A percentile compares a stretch with the other conserved stretches of the same genome.
These are phyloP conservation scores for Tenualosa ilisha DNA, from an alignment of 2,797 vertebrate genomes.

Conservation along the genomic window DNA sequence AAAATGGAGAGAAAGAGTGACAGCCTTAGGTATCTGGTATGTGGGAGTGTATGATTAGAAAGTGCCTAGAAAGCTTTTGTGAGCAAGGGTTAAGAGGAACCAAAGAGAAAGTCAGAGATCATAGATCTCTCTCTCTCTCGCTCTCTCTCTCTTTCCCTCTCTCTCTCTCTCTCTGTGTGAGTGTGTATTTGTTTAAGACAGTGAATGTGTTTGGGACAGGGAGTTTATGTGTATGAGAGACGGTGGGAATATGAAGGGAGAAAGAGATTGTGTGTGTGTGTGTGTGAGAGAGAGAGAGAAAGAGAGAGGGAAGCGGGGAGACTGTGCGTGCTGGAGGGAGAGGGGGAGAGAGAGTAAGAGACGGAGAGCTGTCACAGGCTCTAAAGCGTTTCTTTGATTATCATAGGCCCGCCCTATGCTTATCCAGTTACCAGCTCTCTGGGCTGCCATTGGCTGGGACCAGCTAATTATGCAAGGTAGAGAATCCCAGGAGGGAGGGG, in stretches of 20 bases:
- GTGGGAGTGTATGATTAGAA: background rate
- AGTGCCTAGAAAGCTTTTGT: constrained; percentile 39
- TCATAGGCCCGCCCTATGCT: constrained; percentile 78
- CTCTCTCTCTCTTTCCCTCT: no score
- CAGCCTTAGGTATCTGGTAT: background rate
- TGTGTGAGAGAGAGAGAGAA: background rate
- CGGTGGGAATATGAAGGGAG: background rate
- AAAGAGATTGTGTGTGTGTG: constrained; percentile 6
- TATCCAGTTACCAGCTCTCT: constrained; percentile 78
- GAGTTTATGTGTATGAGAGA: constrained; percentile 5
- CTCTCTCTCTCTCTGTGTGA: background rate
- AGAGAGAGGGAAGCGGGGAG: constrained; percentile 10
- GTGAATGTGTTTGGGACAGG: background rate
- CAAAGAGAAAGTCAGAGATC: background rate
- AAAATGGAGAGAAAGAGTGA: background rate
- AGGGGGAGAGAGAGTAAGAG: constrained; percentile 5
- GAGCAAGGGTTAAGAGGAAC: constrained; percentile 47
- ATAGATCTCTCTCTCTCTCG: no score
- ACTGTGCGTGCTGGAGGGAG: background rate
- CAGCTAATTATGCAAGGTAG: constrained; percentile 83
- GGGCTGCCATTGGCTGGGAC: constrained; percentile 71
- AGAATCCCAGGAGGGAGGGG: constrained; percentile 79
- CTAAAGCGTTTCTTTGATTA: constrained; percentile 81
- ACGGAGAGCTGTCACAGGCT: constrained; percentile 51
- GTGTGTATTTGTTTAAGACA: background rate